phyloP scores from a whole-genome alignment of 1,140 invertebrate species.

The Colletes latitarsis region DNA sequence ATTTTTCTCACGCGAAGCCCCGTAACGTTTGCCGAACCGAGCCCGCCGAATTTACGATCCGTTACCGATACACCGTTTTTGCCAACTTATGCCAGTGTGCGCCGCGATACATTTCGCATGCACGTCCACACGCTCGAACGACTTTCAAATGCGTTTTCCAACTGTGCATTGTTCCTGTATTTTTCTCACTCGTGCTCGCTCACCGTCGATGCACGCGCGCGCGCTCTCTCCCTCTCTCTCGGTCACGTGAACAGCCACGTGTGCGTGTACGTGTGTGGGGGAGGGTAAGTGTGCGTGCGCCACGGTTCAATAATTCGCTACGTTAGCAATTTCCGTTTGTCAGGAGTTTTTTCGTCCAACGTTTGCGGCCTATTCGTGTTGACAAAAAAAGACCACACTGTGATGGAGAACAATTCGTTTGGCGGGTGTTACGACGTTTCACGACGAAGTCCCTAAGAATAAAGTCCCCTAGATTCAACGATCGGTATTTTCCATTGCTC shows the following conservation, averaged over 20 bases:
- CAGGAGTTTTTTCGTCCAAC: conserved; percentile 43
- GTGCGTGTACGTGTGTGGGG: neutral
- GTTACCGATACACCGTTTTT: conserved; percentile 45
- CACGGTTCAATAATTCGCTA: conserved; percentile 64
- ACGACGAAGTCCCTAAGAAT: too few species aligned
- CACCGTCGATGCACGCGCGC: too few species aligned
- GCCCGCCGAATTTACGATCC: conserved; percentile 31
- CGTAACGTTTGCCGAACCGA: conserved; percentile 2
- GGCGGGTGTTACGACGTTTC: neutral
- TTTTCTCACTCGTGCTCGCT: conserved; percentile 28
- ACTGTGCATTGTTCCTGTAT: conserved; percentile 42
- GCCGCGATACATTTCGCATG: conserved; percentile 39
- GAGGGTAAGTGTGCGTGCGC: conserved; percentile 21
- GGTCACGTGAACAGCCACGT: neutral
- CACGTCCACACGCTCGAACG: conserved; percentile 40
- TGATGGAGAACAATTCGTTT: neutral
- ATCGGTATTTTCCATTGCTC: too few species aligned
- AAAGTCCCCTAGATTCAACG: too few species aligned
- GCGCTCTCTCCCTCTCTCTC: too few species aligned
- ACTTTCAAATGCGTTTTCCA: conserved; percentile 60
- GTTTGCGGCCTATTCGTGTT: neutral
- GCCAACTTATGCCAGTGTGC: conserved; percentile 45
- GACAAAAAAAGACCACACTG: neutral
- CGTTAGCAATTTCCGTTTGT: conserved; percentile 62
- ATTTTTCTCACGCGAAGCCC: conserved; percentile 3